Base-by-base conservation (phyloP, 1,140 invertebrate species). In the Magallana gigas region DNA sequence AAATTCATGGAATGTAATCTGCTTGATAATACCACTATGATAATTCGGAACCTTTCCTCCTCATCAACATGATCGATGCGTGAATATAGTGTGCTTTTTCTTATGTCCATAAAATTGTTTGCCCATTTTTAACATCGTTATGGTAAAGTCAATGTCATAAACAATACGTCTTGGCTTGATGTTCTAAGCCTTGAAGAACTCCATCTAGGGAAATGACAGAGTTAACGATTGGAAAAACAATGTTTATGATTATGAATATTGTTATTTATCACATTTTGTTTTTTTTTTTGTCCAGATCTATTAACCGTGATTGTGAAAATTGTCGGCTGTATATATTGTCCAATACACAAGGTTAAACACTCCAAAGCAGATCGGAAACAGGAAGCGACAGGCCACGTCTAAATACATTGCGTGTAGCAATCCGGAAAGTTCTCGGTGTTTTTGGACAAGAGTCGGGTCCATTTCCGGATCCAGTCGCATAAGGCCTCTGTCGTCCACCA, bases 331-430 rank as follows among this genome's bases (percentile, higher is more conserved):
- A 16, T 86, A 86, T 16, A 76, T 58, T 58, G 68, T 58, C 98
- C 98, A 96, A 91, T 96, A 96, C 57, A 95, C 92, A 8, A 95
- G 90, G 89, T 95, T 96, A 68, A 96, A 93, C 11, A 95, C 88
- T 57, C 92, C 90, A 91, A 96, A 96, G 4, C 93, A 90, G 4
- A 95, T 85, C 1, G 96, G 96, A 91, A 96, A 96, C 68, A 95
- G 88, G 68, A 95, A 93, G 5, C 96, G 91, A 7, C 95, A 93
- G 23, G 94, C 94, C 11, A 95, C 94, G 89, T 96, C 96, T 71
- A 96, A 84, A 83, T 92, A 92, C 90, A 90, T 92, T 7, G 92
- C 92, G 48, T 91, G 92, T 11, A 91, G 88, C 48, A 92, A 89
- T 1, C 93, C 93, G 29, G 82, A 82, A 56, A 88, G 84, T 29